A percentile compares a stretch with the other conserved stretches of the same genome.
Evolutionary conservation across 2,888 invertebrate species (phyloP).

Genomic region (Habroteleia sp.): DNA sequence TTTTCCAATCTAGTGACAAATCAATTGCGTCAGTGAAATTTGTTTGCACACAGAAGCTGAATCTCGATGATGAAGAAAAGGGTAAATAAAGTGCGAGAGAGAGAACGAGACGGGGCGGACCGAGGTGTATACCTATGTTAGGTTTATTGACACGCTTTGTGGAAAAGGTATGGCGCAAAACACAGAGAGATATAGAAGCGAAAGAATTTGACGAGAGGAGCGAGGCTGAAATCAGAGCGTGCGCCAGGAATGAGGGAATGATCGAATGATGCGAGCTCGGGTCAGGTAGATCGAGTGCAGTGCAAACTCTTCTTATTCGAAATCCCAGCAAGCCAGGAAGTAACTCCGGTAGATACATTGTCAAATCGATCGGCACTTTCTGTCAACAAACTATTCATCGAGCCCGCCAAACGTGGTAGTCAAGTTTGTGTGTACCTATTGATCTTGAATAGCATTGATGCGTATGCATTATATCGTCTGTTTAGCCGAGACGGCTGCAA

Average conservation of each 20-base stretch:
- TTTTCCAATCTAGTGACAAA: constrained; percentile 60
- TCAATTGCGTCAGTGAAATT: constrained; percentile 62
- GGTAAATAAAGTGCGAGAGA: constrained; percentile 70
- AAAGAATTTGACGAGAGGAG: constrained; percentile 50
- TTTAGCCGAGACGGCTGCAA: constrained; percentile 1
- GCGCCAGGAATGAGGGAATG: constrained; percentile 32
- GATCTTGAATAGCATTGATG: constrained; percentile 53
- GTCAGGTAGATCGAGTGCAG: constrained; percentile 72
- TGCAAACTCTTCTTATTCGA: constrained; percentile 70
- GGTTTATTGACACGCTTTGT: constrained; percentile 71
- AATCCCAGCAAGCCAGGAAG: constrained; percentile 54
- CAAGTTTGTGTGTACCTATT: constrained; percentile 53
- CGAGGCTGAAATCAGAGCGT: constrained; percentile 24
- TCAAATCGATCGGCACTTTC: constrained; percentile 49
- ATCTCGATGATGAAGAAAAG: constrained; percentile 74
- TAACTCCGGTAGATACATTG: constrained; percentile 57
- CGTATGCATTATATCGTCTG: constrained; percentile 31
- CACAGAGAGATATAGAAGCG: constrained; percentile 46
- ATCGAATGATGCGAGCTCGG: constrained; percentile 64
- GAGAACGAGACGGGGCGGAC: not conserved
- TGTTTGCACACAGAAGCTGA: constrained; percentile 57
- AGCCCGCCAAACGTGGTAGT: constrained; percentile 25
- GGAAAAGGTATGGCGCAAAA: constrained; percentile 57
- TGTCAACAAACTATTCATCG: constrained; percentile 62
- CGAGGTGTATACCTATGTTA: constrained; percentile 60